These are phyloP conservation scores for Pogonomyrmex californicus DNA, from an alignment of 1,140 invertebrate genomes.

Conservation along the genomic window DNA sequence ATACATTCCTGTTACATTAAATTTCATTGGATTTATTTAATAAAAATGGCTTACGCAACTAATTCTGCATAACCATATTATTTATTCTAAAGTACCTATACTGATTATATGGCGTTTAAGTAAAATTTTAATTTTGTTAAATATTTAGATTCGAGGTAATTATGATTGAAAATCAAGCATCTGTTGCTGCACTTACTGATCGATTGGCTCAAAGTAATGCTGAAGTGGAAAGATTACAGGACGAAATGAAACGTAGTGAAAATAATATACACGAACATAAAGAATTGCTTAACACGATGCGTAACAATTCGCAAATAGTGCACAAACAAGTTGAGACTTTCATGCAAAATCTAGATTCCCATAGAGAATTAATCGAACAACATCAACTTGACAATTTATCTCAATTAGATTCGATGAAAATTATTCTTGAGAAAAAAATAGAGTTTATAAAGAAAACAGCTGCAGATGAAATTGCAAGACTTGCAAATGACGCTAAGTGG, in stretches of 20 bases:
- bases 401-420: constrained; percentile 80
- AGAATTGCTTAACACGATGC: constrained; percentile 79
- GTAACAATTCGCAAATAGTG: constrained; percentile 79
- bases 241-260: constrained; percentile 78
- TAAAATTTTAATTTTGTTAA: not conserved
- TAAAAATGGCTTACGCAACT: too few relatives aligned
- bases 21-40: too few relatives aligned
- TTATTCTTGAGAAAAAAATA: constrained; percentile 78
- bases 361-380: constrained; percentile 79
- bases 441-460: constrained; percentile 77
- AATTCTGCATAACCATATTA: too few relatives aligned
- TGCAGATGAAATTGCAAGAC: constrained; percentile 74
- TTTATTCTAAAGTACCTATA: too few relatives aligned
- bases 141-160: constrained; percentile 81
- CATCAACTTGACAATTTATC: constrained; percentile 76
- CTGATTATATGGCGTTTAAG: too few relatives aligned
- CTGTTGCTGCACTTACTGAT: constrained; percentile 80
- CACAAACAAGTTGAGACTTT: constrained; percentile 79
- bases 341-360: constrained; percentile 78
- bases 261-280: constrained; percentile 77
- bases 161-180: constrained; percentile 84
- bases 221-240: constrained; percentile 82
- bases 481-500: constrained; percentile 73
- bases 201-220: constrained; percentile 81
- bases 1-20: too few relatives aligned